A percentile compares a stretch with the other conserved stretches of the same genome.
Evolutionary conservation across 1,140 invertebrate genomes (phyloP).

Genomic region (Melipona quadrifasciata): DNA sequence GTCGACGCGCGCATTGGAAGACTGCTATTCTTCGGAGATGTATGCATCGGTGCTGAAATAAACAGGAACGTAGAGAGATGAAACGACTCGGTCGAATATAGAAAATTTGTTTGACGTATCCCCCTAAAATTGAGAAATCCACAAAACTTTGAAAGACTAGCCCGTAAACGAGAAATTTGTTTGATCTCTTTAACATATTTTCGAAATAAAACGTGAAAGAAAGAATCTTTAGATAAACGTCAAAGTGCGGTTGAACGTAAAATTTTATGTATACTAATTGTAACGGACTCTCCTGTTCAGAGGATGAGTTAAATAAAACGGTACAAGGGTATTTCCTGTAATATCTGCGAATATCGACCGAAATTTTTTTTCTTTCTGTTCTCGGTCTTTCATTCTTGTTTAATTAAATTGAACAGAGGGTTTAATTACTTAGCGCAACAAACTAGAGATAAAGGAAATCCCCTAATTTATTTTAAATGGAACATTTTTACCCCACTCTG

Average conservation of each 20-base stretch:
- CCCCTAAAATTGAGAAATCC: no score
- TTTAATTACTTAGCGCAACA: constrained; percentile 2
- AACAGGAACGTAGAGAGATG: no score
- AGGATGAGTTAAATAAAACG: neutral
- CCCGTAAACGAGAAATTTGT: no score
- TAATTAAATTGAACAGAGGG: neutral
- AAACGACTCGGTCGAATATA: no score
- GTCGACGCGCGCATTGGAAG: constrained; percentile 12
- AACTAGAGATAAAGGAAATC: neutral
- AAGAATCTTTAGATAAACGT: no score
- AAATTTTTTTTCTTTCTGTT: neutral
- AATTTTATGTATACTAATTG: no score
- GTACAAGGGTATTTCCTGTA: neutral
- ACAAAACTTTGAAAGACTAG: no score
- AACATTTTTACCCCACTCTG: neutral
- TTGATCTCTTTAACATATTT: no score
- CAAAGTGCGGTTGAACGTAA: no score
- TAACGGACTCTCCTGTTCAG: neutral
- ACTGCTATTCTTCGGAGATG: constrained; percentile 3
- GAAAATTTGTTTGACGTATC: neutral
- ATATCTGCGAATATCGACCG: neutral
- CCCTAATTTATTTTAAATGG: neutral
- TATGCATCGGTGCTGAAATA: neutral
- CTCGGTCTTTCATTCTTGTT: neutral
- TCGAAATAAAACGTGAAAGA: no score